phyloP scores from a whole-genome alignment of 2,888 invertebrate species.

The Xylocampa areola region DNA sequence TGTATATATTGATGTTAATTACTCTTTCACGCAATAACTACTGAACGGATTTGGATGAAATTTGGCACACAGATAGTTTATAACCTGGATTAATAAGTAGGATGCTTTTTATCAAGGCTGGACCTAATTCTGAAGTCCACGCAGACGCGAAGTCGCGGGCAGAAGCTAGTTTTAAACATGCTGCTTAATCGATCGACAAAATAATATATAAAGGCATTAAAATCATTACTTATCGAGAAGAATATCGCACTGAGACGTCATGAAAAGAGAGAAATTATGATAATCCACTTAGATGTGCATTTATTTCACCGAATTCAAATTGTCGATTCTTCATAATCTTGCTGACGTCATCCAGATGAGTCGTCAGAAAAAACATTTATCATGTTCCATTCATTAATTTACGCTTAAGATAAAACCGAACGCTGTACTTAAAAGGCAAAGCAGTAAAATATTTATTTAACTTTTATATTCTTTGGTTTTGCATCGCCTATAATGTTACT shows the following conservation, averaged over 20 bases:
- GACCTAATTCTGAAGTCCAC: too few relatives aligned
- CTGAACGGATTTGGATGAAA: too few relatives aligned
- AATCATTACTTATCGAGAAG: background rate
- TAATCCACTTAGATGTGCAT: slow-evolving; percentile 39
- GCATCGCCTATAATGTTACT: slow-evolving; percentile 8
- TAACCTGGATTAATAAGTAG: too few relatives aligned
- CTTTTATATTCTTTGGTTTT: slow-evolving; percentile 4
- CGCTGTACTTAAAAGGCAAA: slow-evolving; percentile 23
- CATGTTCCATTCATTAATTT: slow-evolving; percentile 37
- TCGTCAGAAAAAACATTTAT: slow-evolving; percentile 30
- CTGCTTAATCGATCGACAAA: too few relatives aligned
- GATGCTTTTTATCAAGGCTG: too few relatives aligned
- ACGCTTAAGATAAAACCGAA: slow-evolving; percentile 23
- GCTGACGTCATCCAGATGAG: slow-evolving; percentile 42
- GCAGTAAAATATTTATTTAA: slow-evolving; percentile 22
- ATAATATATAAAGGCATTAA: background rate
- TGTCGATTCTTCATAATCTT: slow-evolving; percentile 43
- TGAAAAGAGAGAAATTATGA: slow-evolving; percentile 26
- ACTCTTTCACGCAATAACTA: too few relatives aligned
- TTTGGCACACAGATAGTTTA: too few relatives aligned
- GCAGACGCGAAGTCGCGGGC: too few relatives aligned
- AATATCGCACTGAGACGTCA: slow-evolving; percentile 11
- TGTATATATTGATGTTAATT: too few relatives aligned
- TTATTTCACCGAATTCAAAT: slow-evolving; percentile 50
- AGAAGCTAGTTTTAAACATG: too few relatives aligned